Percentiles rank a stretch among this genome's conserved stretches.
phyloP scores from a whole-genome alignment of 2,888 invertebrate genomes.

The Dasypolia templi region DNA sequence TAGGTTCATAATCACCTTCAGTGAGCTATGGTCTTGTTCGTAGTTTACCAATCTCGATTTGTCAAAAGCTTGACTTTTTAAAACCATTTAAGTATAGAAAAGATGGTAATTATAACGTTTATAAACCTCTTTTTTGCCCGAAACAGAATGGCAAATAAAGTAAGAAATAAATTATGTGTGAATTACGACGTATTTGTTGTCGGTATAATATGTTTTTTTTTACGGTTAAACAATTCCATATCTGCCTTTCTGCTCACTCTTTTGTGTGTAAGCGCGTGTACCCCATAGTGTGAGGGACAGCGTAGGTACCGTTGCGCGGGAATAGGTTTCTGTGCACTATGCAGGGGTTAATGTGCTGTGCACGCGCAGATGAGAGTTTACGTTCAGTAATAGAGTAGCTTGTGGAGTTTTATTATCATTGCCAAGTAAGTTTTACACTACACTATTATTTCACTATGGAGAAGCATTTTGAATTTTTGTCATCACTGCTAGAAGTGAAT shows the following conservation, averaged over 20 bases:
- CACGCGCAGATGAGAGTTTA: slow-evolving; percentile 39
- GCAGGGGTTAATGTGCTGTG: slow-evolving; percentile 37
- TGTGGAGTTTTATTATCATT: not conserved
- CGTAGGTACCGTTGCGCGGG: not conserved
- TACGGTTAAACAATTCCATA: not conserved
- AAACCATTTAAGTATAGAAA: not conserved
- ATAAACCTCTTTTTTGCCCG: not conserved
- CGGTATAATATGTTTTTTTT: not conserved
- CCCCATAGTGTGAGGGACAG: not conserved
- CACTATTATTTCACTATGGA: not conserved
- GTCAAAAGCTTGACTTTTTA: not conserved
- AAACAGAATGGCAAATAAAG: not conserved
- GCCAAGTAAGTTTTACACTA: not conserved
- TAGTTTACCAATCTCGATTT: not conserved
- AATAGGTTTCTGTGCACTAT: not conserved
- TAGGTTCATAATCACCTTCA: not conserved
- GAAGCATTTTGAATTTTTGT: not conserved
- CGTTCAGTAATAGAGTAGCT: not conserved
- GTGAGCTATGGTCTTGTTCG: not conserved
- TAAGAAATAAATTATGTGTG: not conserved
- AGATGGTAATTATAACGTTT: no score
- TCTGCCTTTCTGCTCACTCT: not conserved
- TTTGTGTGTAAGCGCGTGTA: not conserved
- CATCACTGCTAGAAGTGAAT: not conserved
- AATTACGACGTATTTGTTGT: not conserved